Evolutionary conservation across 2,797 vertebrate species (phyloP).

Genomic region (Gouania willdenowi): DNA sequence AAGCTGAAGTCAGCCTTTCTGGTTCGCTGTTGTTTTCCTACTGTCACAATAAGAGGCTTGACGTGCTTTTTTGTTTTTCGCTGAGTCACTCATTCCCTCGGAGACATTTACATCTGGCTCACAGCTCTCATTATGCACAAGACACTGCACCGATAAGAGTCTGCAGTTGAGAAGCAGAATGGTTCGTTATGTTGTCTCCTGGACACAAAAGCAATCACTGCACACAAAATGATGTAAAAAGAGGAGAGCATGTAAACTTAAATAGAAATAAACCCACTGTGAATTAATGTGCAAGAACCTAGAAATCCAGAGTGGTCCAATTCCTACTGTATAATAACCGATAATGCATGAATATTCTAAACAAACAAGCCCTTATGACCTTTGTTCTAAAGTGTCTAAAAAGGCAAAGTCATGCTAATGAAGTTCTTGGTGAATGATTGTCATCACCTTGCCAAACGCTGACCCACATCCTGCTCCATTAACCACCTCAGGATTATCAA

Average conservation of each 20-base stretch:
- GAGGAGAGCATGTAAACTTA: too few relatives aligned
- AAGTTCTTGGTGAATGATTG: slow-evolving; percentile 4
- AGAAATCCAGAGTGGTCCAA: too few relatives aligned
- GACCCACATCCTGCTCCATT: slow-evolving; percentile 14
- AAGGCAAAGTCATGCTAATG: slow-evolving; percentile 10
- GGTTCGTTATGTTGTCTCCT: not conserved
- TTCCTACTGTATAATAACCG: too few relatives aligned
- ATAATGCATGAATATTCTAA: too few relatives aligned
- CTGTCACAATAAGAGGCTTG: slow-evolving; percentile 11
- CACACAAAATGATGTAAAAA: not conserved
- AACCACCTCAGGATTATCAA: slow-evolving; percentile 17
- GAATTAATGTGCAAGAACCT: not conserved
- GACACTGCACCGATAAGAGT: slow-evolving; percentile 9
- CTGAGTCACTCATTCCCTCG: slow-evolving; percentile 35
- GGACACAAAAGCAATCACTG: not conserved
- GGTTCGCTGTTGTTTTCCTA: slow-evolving; percentile 9
- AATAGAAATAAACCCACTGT: too few relatives aligned
- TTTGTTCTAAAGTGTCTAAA: slow-evolving; percentile 8
- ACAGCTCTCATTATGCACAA: slow-evolving; percentile 12
- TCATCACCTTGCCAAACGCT: slow-evolving; percentile 20
- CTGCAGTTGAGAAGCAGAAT: not conserved
- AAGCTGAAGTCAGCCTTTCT: not conserved
- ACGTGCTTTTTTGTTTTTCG: slow-evolving; percentile 27
- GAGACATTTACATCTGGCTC: slow-evolving; percentile 24
- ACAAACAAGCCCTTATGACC: slow-evolving; percentile 4